Evolutionary conservation across 2,797 vertebrate species (phyloP).

Genomic region (Enteromius thamalakanensis): DNA sequence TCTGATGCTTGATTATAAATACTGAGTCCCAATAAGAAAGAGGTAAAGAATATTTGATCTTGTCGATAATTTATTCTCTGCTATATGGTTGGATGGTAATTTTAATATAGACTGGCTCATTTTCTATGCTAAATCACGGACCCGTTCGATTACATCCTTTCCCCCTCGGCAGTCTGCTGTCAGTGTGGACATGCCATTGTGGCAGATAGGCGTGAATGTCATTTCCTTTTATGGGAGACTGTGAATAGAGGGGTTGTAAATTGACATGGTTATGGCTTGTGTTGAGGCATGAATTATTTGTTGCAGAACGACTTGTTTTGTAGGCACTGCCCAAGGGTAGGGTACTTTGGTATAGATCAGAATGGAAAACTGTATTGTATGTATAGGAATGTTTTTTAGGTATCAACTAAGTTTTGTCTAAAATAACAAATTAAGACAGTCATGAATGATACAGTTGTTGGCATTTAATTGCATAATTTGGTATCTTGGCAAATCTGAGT

Average conservation of each 20-base stretch:
- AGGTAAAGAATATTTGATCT: not conserved
- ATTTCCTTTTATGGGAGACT: slow-evolving; percentile 28
- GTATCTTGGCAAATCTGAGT: not conserved
- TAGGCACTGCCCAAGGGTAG: slow-evolving; percentile 17
- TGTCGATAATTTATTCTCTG: not conserved
- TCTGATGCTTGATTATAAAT: not conserved
- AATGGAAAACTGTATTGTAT: not conserved
- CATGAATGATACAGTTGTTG: not conserved
- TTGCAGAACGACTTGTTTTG: not conserved
- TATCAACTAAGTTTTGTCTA: not conserved
- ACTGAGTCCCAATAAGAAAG: not conserved
- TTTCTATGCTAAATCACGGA: not conserved
- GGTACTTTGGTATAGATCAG: not conserved
- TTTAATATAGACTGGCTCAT: not conserved
- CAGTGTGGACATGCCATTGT: not conserved
- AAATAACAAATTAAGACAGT: not conserved
- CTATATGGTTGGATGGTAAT: not conserved
- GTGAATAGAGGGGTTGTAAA: slow-evolving; percentile 23
- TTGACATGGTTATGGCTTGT: slow-evolving; percentile 7
- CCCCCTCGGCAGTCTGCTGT: slow-evolving; percentile 10
- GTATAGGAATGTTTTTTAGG: not conserved
- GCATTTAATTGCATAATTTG: not conserved
- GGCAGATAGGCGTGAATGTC: slow-evolving; percentile 24
- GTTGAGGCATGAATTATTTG: slow-evolving; percentile 46
- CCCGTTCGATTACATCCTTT: not conserved